Evolutionary conservation across 1,140 invertebrate genomes (phyloP).

Genomic region (Epicauta chinensis): DNA sequence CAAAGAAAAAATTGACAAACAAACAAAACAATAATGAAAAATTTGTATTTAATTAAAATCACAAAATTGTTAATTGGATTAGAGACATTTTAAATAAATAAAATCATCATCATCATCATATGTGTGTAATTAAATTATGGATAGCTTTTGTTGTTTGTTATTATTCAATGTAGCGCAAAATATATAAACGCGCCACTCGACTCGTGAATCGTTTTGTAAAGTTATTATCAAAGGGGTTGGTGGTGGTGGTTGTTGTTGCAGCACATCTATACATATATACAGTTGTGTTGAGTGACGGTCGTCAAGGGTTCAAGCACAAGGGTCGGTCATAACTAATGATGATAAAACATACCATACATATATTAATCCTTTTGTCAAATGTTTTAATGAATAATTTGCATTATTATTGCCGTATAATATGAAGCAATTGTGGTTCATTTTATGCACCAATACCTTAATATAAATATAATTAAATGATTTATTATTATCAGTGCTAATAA

Average conservation of each 20-base stretch:
- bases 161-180: constrained; percentile 19
- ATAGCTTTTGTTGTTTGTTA: constrained; percentile 18
- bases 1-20: neutral
- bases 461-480: constrained; percentile 1
- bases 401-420: constrained; percentile 8
- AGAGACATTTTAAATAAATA: neutral
- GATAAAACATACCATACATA: constrained; percentile 1
- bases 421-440: constrained; percentile 7
- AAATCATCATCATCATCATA: constrained; percentile 8
- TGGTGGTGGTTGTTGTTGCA: constrained; percentile 1
- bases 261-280: too few relatives aligned
- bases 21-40: constrained; percentile 5
- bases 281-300: too few relatives aligned
- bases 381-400: neutral
- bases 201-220: constrained; percentile 7
- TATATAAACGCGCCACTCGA: constrained; percentile 11
- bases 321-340: neutral
- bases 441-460: constrained; percentile 6
- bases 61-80: too few relatives aligned
- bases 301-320: too few relatives aligned
- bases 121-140: constrained; percentile 20
- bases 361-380: constrained; percentile 2
- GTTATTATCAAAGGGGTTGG: constrained; percentile 11
- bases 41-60: too few relatives aligned
- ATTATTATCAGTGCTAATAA: too few relatives aligned